These are phyloP conservation scores for Margarornis squamiger DNA, from an alignment of 2,797 vertebrate genomes.

Conservation along the genomic window DNA sequence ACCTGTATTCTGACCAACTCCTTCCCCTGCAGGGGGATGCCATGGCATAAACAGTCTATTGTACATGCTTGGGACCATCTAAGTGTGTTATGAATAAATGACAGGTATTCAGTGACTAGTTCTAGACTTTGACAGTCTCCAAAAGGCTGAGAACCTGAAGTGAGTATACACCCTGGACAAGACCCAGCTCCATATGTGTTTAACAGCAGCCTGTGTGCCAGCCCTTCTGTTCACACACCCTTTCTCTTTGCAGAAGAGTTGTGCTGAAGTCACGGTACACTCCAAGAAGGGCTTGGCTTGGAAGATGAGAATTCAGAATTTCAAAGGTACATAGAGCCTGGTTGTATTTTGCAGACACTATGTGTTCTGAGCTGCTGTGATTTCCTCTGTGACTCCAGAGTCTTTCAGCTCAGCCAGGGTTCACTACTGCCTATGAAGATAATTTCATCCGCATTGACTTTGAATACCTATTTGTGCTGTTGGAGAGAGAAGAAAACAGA, in stretches of 20 bases:
- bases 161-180: neutral
- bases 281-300: neutral
- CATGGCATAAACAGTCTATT: neutral
- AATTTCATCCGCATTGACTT: neutral
- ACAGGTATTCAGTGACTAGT: neutral
- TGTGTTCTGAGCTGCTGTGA: neutral
- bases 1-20: neutral
- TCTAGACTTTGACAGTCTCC: neutral
- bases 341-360: neutral
- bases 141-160: neutral
- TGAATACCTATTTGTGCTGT: neutral
- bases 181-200: rapidly evolving
- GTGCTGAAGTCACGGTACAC: neutral
- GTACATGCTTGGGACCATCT: neutral
- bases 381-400: neutral
- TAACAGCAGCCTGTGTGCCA: neutral
- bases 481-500: neutral
- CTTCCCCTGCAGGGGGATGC: neutral
- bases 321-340: neutral
- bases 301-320: neutral
- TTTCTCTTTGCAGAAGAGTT: neutral
- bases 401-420: neutral
- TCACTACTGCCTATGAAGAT: neutral
- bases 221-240: neutral
- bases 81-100: neutral